Conservation (phyloP, 2,797 vertebrate species). For the Pangasius sanitwongsei region DNA sequence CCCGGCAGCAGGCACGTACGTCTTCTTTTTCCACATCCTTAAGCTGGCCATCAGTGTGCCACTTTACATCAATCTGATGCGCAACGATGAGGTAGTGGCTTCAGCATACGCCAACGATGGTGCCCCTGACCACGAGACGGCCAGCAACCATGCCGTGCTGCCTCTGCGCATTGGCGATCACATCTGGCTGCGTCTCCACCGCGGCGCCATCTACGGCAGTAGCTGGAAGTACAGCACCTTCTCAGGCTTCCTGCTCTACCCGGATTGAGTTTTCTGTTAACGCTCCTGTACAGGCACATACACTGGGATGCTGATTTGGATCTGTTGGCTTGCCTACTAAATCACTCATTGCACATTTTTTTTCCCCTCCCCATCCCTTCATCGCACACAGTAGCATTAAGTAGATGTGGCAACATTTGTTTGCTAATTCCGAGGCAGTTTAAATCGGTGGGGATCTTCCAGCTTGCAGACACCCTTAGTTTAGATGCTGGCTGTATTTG, state of each 20-base stretch:
- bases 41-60: conserved; percentile 95
- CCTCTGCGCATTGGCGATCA: conserved; percentile 94
- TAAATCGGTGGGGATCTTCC: neutral
- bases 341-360: conserved; percentile 23
- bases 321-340: conserved; percentile 5
- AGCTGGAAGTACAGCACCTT: conserved; percentile 99
- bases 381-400: neutral
- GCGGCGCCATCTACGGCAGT: conserved; percentile 96
- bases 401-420: conserved; percentile 26
- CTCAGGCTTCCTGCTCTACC: conserved; percentile 96
- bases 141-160: conserved; percentile 93
- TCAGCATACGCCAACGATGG: conserved; percentile 97
- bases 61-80: conserved; percentile 96
- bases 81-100: conserved; percentile 94
- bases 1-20: conserved; percentile 89
- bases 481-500: neutral
- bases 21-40: conserved; percentile 97
- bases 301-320: conserved; percentile 26
- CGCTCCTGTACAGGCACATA: conserved; percentile 16
- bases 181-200: conserved; percentile 93
- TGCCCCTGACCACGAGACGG: conserved; percentile 95
- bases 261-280: conserved; percentile 78
- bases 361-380: neutral
- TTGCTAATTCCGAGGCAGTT: neutral
- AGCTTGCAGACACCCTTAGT: neutral